Base-by-base conservation (phyloP, 2,113 vertebrate genomes). In the Indri indri region DNA sequence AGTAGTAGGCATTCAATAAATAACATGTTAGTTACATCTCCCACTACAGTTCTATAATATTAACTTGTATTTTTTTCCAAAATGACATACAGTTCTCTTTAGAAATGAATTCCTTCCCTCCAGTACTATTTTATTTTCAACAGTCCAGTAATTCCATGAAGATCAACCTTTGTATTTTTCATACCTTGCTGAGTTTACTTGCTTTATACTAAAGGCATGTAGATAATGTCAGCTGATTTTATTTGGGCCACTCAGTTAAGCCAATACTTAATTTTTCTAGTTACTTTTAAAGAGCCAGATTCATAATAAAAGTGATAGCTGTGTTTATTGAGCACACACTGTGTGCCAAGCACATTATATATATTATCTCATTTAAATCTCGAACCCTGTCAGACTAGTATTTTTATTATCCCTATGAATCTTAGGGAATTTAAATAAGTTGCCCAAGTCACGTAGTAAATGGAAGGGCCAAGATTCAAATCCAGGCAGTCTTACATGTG, bases 271-370 rank as follows among this genome's bases (percentile, higher is more conserved):
- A n/a, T 86, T 91, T 80, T 91, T 66, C 42, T 95, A 52, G 27
- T 50, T 83, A n/a, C 30, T 94, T 85, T 86, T 71, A 45, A 95
- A 91, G 54, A 86, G 50, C n/a, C 27, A 87, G 85, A 79, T 59
- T 70, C 14, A 76, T 76, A 65, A 87, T 86, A 42, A 70, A 65
- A 95, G 59, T 71, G n/a, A 71, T 95, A 52, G 27, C 42, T 86
- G 2, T 61, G 42, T 77, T 79, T 76, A 32, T 59, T 90, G 59
- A 90, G 18, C 16, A 34, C 18, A 90, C 70, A 79, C 3, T 84
- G 9, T n/a, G n/a, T 68, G 4, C 23, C 8, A 52, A n/a, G 11
- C 5, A 89, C 22, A 23, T 88, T 88, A 52, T 20, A 1, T 82
- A 16, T 22, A 61, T 90, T 89, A 54, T 84, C 40, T 90, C 37